A percentile compares a stretch with the other conserved stretches of the same genome.
phyloP scores from a whole-genome alignment of 2,113 vertebrate genomes.

The Cryptoleucopteryx plumbea region DNA sequence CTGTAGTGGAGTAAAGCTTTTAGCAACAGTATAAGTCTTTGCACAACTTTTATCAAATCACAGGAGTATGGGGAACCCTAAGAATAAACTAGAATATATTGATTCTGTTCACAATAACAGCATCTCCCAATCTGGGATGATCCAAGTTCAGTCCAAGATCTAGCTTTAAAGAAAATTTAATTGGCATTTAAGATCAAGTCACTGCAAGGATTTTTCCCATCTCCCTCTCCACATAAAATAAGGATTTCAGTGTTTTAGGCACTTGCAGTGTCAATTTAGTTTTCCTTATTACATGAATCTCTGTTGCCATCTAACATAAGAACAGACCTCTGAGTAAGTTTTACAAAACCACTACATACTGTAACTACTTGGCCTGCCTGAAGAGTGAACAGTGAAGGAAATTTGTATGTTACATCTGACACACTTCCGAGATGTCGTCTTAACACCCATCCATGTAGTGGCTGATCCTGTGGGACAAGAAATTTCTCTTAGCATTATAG shows the following conservation, averaged over 20 bases:
- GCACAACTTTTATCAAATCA: background rate
- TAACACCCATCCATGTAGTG: slow-evolving; percentile 76
- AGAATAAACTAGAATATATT: background rate
- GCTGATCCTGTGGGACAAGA: slow-evolving; percentile 73
- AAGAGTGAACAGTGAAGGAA: slow-evolving; percentile 75
- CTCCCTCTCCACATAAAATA: background rate
- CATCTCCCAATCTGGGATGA: background rate
- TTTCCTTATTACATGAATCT: background rate
- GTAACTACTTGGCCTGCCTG: slow-evolving; percentile 75
- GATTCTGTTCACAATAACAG: background rate
- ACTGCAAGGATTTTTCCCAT: background rate
- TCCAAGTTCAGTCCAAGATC: background rate
- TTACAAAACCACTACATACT: slow-evolving; percentile 65
- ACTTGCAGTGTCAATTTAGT: background rate
- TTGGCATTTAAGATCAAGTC: background rate
- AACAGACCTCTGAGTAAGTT: background rate
- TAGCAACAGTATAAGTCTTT: background rate
- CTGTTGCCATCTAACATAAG: background rate
- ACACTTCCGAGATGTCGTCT: slow-evolving; percentile 53
- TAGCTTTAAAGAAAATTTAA: background rate
- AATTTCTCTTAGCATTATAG: background rate
- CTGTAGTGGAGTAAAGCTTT: background rate
- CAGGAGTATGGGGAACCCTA: background rate
- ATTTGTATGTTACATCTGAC: slow-evolving; percentile 72
- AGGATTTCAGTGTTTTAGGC: background rate